A percentile compares a stretch with the other conserved stretches of the same genome.
These are phyloP conservation scores for Solenopsis invicta DNA, from an alignment of 1,140 invertebrate genomes.

Conservation along the genomic window DNA sequence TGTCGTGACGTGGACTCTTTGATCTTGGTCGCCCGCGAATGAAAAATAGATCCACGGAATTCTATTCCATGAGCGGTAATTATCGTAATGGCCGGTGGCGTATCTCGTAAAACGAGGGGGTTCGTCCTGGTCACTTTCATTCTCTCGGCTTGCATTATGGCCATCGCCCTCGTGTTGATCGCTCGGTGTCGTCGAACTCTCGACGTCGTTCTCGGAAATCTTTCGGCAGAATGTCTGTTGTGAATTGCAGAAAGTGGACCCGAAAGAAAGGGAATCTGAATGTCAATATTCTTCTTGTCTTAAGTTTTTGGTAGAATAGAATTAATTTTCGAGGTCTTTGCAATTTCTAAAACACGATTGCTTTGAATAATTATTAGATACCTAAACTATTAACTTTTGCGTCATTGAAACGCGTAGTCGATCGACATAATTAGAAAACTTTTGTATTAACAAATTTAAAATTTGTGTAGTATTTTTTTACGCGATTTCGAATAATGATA, in stretches of 20 bases:
- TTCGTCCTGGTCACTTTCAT: neutral
- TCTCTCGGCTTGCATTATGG: conserved; percentile 39
- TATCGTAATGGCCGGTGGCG: conserved; percentile 31
- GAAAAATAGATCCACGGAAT: conserved; percentile 59
- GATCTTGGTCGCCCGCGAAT: neutral
- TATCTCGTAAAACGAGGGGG: neutral
- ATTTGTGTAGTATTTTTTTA: conserved; percentile 3
- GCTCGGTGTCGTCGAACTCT: conserved; percentile 48
- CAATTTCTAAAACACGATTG: neutral
- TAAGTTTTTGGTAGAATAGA: neutral
- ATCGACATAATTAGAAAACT: neutral
- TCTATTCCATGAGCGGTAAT: conserved; percentile 40
- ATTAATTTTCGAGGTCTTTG: neutral
- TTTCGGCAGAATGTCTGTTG: conserved; percentile 37
- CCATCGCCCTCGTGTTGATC: conserved; percentile 10
- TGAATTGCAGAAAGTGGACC: conserved; percentile 8
- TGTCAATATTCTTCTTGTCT: conserved; percentile 12
- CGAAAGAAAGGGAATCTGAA: conserved; percentile 15
- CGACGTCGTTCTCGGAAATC: conserved; percentile 43
- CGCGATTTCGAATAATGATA: neutral
- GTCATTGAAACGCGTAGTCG: neutral
- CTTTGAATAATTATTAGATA: neutral
- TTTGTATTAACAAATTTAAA: neutral
- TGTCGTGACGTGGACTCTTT: conserved; percentile 1
- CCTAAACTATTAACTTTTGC: neutral